These are phyloP conservation scores for Tachina grossa DNA, from an alignment of 2,888 invertebrate species.

Conservation along the genomic window DNA sequence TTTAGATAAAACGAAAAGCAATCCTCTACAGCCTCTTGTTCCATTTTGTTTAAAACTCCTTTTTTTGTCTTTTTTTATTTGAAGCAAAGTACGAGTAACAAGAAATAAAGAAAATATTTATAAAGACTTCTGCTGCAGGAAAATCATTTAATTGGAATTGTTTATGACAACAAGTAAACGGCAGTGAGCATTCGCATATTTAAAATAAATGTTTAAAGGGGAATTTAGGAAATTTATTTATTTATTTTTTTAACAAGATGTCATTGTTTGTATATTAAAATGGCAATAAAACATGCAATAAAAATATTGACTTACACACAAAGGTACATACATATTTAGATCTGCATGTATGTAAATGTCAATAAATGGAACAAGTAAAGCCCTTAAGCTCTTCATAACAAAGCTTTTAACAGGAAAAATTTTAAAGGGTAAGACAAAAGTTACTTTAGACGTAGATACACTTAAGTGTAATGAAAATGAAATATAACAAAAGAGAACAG, in stretches of 20 bases:
- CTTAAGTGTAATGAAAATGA: too few species aligned
- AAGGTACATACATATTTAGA: too few species aligned
- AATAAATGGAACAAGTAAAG: too few species aligned
- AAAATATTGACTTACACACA: too few species aligned
- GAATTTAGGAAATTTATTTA: background rate
- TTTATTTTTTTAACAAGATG: background rate
- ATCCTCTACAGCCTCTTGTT: background rate
- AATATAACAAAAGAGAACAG: too few species aligned
- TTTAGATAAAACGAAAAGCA: background rate
- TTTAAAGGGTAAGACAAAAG: too few species aligned
- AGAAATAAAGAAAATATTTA: background rate
- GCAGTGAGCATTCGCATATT: background rate
- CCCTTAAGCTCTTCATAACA: too few species aligned
- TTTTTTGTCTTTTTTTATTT: background rate
- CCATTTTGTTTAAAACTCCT: background rate
- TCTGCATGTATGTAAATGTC: too few species aligned
- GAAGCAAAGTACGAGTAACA: background rate
- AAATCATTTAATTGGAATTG: conserved; percentile 22
- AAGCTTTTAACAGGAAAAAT: too few species aligned
- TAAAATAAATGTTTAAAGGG: background rate
- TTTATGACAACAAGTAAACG: background rate
- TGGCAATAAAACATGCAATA: background rate
- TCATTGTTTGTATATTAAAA: background rate
- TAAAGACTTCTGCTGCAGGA: conserved; percentile 20
- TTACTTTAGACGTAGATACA: too few species aligned